Evolutionary conservation across 2,797 vertebrate species (phyloP), one percentile per base, ranked within the genome.

Genomic region (Acrossocheilus fasciatus): DNA sequence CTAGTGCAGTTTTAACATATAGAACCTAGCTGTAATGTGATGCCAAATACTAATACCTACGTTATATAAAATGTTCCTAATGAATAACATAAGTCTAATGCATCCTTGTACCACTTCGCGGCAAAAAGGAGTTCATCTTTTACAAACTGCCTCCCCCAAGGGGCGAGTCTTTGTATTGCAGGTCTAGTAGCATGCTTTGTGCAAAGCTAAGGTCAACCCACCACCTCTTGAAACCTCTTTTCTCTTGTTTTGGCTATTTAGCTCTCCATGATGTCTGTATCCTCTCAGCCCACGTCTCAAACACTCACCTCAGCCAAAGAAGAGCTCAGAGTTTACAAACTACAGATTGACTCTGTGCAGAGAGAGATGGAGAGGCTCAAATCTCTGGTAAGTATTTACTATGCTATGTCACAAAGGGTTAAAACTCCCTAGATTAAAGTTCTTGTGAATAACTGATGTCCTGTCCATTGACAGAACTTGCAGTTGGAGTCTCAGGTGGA

Each of bases 291-390:
- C 39, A 87, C 86, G 18, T 90, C 89, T 73, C 92, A 93, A 14
- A 87, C 91, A 9, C 92, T 94, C 82, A 92, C 92, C 45, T 6
- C 91, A 36, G 86, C 79, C 69, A 94, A 93, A 64, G 93, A 94
- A 34, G 93, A 94, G 62, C 88, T 93, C 39, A 88, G 92, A n/a
- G 62, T 92, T 74, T 88, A 91, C 73, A 93, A 93, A 83, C 92
- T 93, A 9, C 93, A 94, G 90, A 91, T 93, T 6, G 93, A 94
- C 83, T 91, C 93, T 6, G 86, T 94, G 76, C 91, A 92, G 36
- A 90, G 93, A 43, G 93, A 94, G 85, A 93, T 94, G 1, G 94
- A 94, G 43, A 91, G 93, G 18, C 78, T 94, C 72, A 94, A 93
- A 87, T 64, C 89, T 47, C 41, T 91, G 90, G 94, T 94, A 41